Evolutionary conservation across 2,888 invertebrate genomes (phyloP).

Genomic region (Anorthoa munda): DNA sequence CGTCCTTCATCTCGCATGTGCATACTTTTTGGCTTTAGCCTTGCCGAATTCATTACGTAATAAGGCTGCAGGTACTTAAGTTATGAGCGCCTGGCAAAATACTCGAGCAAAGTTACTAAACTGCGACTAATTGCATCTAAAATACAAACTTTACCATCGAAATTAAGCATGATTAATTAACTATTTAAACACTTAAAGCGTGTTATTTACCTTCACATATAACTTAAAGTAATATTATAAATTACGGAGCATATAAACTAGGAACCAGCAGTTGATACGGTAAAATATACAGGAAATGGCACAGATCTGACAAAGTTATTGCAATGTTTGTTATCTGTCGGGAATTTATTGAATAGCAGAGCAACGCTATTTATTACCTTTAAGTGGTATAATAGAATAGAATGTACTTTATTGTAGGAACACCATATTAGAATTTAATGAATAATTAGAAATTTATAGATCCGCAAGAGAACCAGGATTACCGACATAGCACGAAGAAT

Average conservation of each 20-base stretch:
- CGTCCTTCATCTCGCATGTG: too few species aligned
- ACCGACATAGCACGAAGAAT: too few species aligned
- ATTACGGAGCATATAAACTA: conserved; percentile 9
- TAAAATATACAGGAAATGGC: conserved; percentile 42
- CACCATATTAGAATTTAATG: too few species aligned
- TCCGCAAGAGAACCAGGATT: too few species aligned
- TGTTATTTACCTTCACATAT: not conserved
- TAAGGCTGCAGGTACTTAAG: too few species aligned
- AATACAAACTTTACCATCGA: not conserved
- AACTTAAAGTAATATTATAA: not conserved
- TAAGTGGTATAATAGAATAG: too few species aligned
- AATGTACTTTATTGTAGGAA: too few species aligned
- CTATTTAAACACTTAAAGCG: not conserved
- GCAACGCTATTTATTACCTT: not conserved
- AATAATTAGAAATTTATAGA: too few species aligned
- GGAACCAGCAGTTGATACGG: conserved; percentile 17
- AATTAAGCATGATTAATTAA: not conserved
- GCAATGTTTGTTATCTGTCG: conserved; percentile 22
- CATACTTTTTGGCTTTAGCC: too few species aligned
- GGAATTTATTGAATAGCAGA: conserved; percentile 10
- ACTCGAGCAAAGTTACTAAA: conserved; percentile 8
- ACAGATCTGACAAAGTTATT: conserved; percentile 38
- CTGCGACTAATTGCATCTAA: conserved; percentile 21
- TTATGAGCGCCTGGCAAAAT: conserved; percentile 33
- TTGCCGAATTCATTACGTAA: too few species aligned